Base-by-base conservation (phyloP, 2,888 invertebrate species). In the Didymodactylos carnosus region DNA sequence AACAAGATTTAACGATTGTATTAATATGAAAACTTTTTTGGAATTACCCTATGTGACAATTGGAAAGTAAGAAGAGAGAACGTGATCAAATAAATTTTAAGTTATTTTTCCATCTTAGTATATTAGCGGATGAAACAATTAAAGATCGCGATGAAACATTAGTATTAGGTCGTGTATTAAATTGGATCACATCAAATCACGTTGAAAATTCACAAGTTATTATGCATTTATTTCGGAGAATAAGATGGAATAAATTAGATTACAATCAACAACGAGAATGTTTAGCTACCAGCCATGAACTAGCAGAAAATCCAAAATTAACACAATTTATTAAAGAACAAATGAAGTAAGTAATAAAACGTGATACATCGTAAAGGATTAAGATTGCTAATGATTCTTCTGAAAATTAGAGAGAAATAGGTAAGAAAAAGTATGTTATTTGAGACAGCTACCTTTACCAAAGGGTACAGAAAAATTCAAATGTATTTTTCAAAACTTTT, bases 1-100 rank as follows among this genome's bases (percentile, higher is more conserved):
- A 25, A 70, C 70, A 35, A 71, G 71, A 43, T 73, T 73, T 62
- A 53, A 73, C 71, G 23, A 73, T 16, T 73, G 71, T 43, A 71
- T 73, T 19, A 73, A 41, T n/a, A 70, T 53, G 40, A 71, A 53
- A 53, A 46, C 14, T 71, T 73, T 73, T 41, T 19, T 73, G n/a
- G 23, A 53, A 35, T 41, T 71, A 25, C 39, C 40, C n/a, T 71
- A 49, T 19, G 39, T 53, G 39, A 27, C 49, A 11, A 41, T 73
- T 27, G 13, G 19, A 13, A 70, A 71, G n/a, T n/a, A 43, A 43
- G n/a, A n/a, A n/a, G n/a, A n/a, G n/a, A n/a, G n/a, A n/a, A n/a
- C n/a, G n/a, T n/a, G n/a, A n/a, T n/a, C n/a, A n/a, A n/a, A n/a
- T n/a, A n/a, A n/a, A n/a, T n/a, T n/a, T n/a, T n/a, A n/a, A n/a